Evolutionary conservation across 2,797 vertebrate species (phyloP).

Genomic region (Eremophila alpestris): DNA sequence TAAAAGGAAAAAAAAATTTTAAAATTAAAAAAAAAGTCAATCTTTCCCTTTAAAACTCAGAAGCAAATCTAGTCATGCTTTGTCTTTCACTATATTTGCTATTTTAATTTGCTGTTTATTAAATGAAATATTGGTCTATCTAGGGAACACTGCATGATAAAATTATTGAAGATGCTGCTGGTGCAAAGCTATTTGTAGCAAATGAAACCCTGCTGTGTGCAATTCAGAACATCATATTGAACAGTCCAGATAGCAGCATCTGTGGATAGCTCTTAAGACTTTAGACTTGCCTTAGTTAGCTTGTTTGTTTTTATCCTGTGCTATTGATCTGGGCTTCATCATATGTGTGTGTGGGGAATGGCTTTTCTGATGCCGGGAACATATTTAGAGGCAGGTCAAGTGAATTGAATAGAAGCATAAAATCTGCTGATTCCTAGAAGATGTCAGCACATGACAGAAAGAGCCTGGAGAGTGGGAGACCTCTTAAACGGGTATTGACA

Average conservation of each 20-base stretch:
- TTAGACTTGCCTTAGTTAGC: conserved; percentile 58
- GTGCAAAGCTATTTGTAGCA: conserved; percentile 73
- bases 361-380: conserved; percentile 48
- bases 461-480: conserved; percentile 45
- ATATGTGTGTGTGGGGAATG: conserved; percentile 53
- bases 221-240: conserved; percentile 72
- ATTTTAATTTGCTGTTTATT: conserved; percentile 74
- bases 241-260: conserved; percentile 57
- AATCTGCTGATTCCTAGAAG: conserved; percentile 66
- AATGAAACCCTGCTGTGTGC: conserved; percentile 74
- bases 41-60: conserved; percentile 55
- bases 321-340: conserved; percentile 68
- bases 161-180: conserved; percentile 70
- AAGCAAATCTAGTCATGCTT: conserved; percentile 44
- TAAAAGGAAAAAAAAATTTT: background rate
- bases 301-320: conserved; percentile 50
- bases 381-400: conserved; percentile 56
- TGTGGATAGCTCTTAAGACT: conserved; percentile 60
- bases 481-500: conserved; percentile 56
- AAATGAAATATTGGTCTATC: conserved; percentile 70
- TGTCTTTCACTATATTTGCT: conserved; percentile 49
- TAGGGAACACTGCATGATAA: conserved; percentile 58
- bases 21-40: conserved; percentile 33
- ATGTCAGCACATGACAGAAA: conserved; percentile 48
- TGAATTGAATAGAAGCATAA: conserved; percentile 51